Percentiles rank a stretch among this genome's conserved stretches.
Conservation (phyloP, 92 coral and sea anemone genomes). For the Zoanthus sansibaricus region DNA sequence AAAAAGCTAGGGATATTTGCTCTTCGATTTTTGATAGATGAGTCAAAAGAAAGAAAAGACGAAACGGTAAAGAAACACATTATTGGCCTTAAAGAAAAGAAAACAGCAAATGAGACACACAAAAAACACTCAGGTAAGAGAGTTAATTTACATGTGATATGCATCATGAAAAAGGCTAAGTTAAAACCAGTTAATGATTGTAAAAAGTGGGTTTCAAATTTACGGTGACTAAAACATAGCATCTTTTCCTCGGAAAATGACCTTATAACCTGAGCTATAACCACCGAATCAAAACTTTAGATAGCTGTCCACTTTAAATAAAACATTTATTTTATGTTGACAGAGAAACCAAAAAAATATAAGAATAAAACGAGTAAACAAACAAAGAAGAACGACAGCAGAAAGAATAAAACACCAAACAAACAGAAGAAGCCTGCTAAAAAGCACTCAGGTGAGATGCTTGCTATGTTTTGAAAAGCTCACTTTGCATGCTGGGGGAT, state of each 20-base stretch:
- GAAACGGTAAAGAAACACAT: slow-evolving; percentile 12
- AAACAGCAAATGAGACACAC: neutral
- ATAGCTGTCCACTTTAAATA: neutral
- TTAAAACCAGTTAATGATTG: neutral
- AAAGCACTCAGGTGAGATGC: slow-evolving; percentile 7
- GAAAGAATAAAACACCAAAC: neutral
- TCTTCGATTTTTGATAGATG: neutral
- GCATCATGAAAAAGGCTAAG: neutral
- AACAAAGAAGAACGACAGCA: neutral
- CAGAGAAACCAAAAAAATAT: slow-evolving; percentile 7
- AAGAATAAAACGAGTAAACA: neutral
- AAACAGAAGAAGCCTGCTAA: slow-evolving; percentile 3
- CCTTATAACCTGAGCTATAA: neutral
- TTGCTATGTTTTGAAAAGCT: too few relatives aligned
- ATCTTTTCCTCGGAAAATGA: neutral
- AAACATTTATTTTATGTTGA: neutral
- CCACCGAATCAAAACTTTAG: neutral
- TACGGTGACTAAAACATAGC: neutral
- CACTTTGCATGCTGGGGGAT: too few relatives aligned
- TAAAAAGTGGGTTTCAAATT: neutral
- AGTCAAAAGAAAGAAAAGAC: slow-evolving; percentile 8
- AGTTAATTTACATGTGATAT: neutral
- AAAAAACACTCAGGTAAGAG: slow-evolving; percentile 25
- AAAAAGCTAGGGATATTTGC: neutral
- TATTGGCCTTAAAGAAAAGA: neutral